phyloP scores from a whole-genome alignment of 2,113 vertebrate genomes.

The Tylochromis polylepis region DNA sequence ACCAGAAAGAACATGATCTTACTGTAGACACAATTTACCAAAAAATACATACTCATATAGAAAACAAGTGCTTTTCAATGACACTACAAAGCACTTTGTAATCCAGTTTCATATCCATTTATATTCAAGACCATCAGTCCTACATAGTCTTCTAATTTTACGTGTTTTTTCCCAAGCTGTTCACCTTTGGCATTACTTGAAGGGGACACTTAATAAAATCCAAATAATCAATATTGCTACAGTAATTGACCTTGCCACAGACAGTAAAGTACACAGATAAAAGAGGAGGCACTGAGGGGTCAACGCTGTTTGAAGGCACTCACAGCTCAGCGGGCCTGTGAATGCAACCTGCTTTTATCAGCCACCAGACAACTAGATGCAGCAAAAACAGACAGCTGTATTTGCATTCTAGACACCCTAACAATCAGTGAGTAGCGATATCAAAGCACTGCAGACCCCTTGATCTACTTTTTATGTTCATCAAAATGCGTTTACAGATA shows the following conservation, averaged over 20 bases:
- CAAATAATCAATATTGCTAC: background rate
- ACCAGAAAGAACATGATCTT: background rate
- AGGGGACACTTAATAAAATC: slow-evolving; percentile 12
- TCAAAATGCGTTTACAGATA: slow-evolving; percentile 34
- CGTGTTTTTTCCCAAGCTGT: background rate
- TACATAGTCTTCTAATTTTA: background rate
- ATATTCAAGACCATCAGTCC: background rate
- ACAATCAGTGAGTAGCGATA: slow-evolving; percentile 44
- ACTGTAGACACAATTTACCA: background rate
- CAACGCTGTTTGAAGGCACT: slow-evolving; percentile 52
- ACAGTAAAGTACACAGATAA: slow-evolving; percentile 35
- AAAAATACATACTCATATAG: accelerated
- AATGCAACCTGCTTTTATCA: slow-evolving; percentile 51
- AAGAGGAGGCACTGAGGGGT: slow-evolving; percentile 34
- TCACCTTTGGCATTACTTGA: slow-evolving; percentile 3
- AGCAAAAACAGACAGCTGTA: slow-evolving; percentile 24
- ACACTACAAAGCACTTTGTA: background rate
- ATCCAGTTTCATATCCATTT: background rate
- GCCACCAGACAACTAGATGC: slow-evolving; percentile 20
- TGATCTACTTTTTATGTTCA: slow-evolving; percentile 53
- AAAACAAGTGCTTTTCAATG: background rate
- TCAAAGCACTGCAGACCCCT: slow-evolving; percentile 53
- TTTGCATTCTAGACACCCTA: slow-evolving; percentile 57
- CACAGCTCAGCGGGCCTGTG: slow-evolving; percentile 3
- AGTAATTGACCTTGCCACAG: slow-evolving; percentile 38